Base-by-base conservation (phyloP, 1,140 invertebrate genomes). In the Ooceraea biroi region DNA sequence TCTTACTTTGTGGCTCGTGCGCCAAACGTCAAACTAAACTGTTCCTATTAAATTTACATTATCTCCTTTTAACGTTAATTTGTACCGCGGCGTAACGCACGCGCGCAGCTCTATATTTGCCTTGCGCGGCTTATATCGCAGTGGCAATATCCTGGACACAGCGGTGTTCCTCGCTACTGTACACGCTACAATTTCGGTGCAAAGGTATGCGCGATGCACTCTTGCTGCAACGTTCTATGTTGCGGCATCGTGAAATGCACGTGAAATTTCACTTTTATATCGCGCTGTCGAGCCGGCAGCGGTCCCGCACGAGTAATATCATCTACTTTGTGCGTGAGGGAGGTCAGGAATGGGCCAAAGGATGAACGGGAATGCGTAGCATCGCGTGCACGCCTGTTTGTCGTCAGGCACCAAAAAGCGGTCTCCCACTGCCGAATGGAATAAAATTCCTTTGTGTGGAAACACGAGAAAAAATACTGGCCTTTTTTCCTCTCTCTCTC, bases 401-500 rank as follows among this genome's bases (percentile, higher is more conserved):
- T 48, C 50, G 73, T 85, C 73, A 68, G 60, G 60, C 57, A 65
- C 63, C 68, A 65, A 71, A 88, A 77, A 87, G 82, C 83, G 86
- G 78, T 80, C 74, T 82, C 30, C 50, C 30, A 69, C 30, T 57
- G 36, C 46, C 76, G 76, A 87, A 85, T 85, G 57, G 82, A 88
- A 88, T 84, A 85, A 88, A 88, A 88, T 88, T 88, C 87, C 58
- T 88, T 88, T 87, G 83, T 80, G 57, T 57, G 41, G 61, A 82
- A 82, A 85, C 69, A 87, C 58, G 58, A 65, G 17, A 87, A 88
- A 88, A 74, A 63, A 55, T 63, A n/a, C 25, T 46, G 41, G 7
- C 27, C 61, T 11, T 25, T 48, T 27, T 65, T 68, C 66, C 52
- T 19, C 22, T 19, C 5, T 14, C 10, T 50, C 1, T 12, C 3